Conservation (phyloP, 1,140 invertebrate species). For the Cardiocondyla obscurior region DNA sequence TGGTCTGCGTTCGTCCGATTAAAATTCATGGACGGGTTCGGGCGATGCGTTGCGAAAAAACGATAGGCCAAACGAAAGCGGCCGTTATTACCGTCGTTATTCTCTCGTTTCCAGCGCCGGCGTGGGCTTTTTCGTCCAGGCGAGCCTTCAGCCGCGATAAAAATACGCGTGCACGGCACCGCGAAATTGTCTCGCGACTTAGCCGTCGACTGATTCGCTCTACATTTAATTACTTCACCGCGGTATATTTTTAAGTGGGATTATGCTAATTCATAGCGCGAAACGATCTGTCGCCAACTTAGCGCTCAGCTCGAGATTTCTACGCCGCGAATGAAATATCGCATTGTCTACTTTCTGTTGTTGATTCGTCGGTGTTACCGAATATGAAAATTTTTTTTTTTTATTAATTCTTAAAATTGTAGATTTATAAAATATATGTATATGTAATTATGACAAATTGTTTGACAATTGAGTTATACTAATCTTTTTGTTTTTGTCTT, state of each 20-base stretch:
- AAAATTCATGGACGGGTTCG: slow-evolving; percentile 57
- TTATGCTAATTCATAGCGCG: slow-evolving; percentile 27
- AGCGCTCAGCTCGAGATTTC: slow-evolving; percentile 10
- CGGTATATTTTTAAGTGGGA: slow-evolving; percentile 40
- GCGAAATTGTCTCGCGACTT: slow-evolving; percentile 48
- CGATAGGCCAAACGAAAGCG: background rate
- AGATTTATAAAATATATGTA: background rate
- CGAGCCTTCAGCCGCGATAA: background rate
- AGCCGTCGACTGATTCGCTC: slow-evolving; percentile 29
- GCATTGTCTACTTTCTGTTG: background rate
- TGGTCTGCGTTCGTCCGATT: slow-evolving; percentile 43
- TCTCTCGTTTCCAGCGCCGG: background rate
- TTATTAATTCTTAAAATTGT: background rate
- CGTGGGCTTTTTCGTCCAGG: background rate
- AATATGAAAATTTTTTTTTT: background rate
- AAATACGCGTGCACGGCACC: background rate
- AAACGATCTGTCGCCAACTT: background rate
- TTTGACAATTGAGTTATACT: background rate
- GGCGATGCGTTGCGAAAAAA: background rate
- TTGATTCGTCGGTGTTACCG: background rate
- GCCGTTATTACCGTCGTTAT: slow-evolving; percentile 44
- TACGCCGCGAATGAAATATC: background rate
- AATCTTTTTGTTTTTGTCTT: background rate
- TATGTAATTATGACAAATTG: background rate
- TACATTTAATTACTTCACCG: slow-evolving; percentile 37